Base-by-base conservation (phyloP, 2,797 vertebrate genomes). In the Manis crassicaudata region DNA sequence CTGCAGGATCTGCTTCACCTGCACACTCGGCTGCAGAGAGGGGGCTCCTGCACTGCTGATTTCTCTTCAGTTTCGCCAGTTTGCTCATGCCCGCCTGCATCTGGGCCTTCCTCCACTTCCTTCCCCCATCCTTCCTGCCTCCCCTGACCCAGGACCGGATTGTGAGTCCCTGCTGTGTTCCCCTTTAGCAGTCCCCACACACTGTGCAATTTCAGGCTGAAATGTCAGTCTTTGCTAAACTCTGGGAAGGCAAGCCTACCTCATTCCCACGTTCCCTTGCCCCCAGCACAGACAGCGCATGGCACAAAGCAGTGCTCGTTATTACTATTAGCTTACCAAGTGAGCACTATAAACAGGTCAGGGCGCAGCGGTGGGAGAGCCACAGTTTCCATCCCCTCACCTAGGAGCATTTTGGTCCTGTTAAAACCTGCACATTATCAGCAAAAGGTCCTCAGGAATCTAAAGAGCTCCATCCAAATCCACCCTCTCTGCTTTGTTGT, bases 211-310 rank as follows among this genome's bases (percentile, higher is more conserved):
- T 77, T 73, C 21, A n/a, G 63, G 79, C 20, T n/a, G 20, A n/a
- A 70, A 37, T 4, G 46, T 62, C 18, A 18, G n/a, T 40, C 68
- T 60, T 37, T n/a, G 58, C 12, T n/a, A 11, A 65, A 50, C 18
- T 29, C 82, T 17, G n/a, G 56, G 67, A 70, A n/a, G 37, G 10
- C 11, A 17, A 63, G 4, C 20, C n/a, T 27, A 29, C 2, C 80
- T 65, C 37, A 4, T n/a, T 20, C 82, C 52, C 43, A 21, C 25
- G 1, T 20, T 16, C 13, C 72, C 94, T 16, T 3, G 10, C 29
- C 5, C 62, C 72, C 37, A 20, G 62, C 20, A 7, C 25, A 0
- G 37, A 7, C 25, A 0, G 37, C 7, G 52, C 9, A n/a, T 0
- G 0, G 27, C 43, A 68, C 18, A 23, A 25, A 29, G 23, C 65